These are phyloP conservation scores for Agapetus fuscipes DNA, from an alignment of 2,888 invertebrate genomes.

Conservation along the genomic window DNA sequence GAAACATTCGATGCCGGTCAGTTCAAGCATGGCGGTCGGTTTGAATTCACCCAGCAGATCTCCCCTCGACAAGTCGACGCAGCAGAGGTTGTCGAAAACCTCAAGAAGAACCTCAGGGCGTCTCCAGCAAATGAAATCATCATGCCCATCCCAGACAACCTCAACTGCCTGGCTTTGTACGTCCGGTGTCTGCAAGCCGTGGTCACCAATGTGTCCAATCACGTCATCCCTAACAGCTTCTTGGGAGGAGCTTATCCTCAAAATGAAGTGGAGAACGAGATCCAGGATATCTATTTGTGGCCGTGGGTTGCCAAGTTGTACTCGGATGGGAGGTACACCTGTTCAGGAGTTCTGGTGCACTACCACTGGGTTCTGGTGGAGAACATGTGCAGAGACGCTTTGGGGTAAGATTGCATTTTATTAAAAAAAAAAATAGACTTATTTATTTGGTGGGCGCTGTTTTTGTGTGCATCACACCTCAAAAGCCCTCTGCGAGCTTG, in stretches of 20 bases:
- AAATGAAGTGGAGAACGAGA: constrained; percentile 22
- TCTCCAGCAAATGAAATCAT: constrained; percentile 5
- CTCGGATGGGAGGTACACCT: constrained; percentile 57
- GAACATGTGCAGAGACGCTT: constrained; percentile 39
- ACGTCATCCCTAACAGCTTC: constrained; percentile 14
- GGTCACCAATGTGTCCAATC: constrained; percentile 28
- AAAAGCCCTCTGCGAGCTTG: too few relatives aligned
- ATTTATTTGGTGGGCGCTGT: neutral
- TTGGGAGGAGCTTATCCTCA: neutral
- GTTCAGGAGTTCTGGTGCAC: constrained; percentile 60
- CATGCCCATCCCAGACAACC: constrained; percentile 2
- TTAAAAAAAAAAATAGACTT: constrained; percentile 9
- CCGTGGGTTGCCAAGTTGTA: constrained; percentile 70
- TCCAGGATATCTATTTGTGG: constrained; percentile 38
- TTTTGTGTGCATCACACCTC: too few relatives aligned
- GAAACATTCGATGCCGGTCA: constrained; percentile 27
- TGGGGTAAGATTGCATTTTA: constrained; percentile 31
- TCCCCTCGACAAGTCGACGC: constrained; percentile 4
- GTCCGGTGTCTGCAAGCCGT: constrained; percentile 43
- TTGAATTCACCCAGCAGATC: constrained; percentile 6
- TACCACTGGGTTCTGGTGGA: constrained; percentile 55
- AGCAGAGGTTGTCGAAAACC: constrained; percentile 1
- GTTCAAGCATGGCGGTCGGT: constrained; percentile 7
- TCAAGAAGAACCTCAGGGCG: too few relatives aligned
- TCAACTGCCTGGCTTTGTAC: constrained; percentile 41